Evolutionary conservation across 2,113 vertebrate species (phyloP).

Genomic region (Riparia riparia): DNA sequence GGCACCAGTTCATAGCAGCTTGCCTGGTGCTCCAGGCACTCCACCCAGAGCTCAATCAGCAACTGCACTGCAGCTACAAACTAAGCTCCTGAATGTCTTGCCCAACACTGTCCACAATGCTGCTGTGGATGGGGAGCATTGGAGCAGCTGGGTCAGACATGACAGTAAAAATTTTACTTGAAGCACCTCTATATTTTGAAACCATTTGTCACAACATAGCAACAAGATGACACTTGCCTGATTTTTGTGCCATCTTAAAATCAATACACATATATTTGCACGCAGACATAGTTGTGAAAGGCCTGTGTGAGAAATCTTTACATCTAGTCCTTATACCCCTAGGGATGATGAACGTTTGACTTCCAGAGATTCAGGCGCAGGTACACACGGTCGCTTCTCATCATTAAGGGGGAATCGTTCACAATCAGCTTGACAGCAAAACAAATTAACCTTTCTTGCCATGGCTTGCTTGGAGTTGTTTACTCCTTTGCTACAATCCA

Average conservation of each 20-base stretch:
- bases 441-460: background rate
- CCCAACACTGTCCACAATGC: background rate
- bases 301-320: background rate
- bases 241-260: background rate
- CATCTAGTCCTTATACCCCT: background rate
- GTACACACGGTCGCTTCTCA: background rate
- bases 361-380: background rate
- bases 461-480: background rate
- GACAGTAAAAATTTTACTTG: background rate
- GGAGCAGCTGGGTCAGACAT: background rate
- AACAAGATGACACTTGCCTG: background rate
- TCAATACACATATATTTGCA: background rate
- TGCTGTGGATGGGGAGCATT: background rate
- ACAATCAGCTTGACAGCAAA: background rate
- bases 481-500: background rate
- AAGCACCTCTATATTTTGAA: background rate
- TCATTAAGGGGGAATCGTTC: fast-evolving
- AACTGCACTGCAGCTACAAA: background rate
- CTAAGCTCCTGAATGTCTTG: background rate
- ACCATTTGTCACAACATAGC: background rate
- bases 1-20: background rate
- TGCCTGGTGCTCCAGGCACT: background rate
- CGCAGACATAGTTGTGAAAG: background rate
- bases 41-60: background rate
- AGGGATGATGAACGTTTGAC: background rate